Conservation (phyloP, 2,888 invertebrate species). For the Epirrhoe tristata region DNA sequence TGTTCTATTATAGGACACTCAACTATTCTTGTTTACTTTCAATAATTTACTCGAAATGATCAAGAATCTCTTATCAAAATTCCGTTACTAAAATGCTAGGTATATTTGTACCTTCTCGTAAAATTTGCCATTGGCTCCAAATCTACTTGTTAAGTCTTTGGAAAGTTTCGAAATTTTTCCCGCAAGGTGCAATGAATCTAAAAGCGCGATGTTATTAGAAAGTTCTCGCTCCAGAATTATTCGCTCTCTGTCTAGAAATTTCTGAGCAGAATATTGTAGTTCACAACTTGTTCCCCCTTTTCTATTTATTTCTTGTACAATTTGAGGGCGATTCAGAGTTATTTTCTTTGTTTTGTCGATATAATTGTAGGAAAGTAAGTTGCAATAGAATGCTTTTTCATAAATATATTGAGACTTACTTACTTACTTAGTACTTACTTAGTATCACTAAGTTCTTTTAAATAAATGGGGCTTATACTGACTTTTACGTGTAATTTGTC, state of each 20-base stretch:
- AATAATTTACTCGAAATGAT: too few relatives aligned
- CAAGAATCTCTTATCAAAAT: too few relatives aligned
- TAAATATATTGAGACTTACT: background rate
- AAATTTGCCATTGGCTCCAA: conserved; percentile 1
- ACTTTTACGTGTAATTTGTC: too few relatives aligned
- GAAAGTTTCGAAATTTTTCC: conserved; percentile 70
- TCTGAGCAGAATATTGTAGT: conserved; percentile 58
- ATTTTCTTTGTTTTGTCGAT: background rate
- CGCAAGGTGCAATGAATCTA: conserved; percentile 78
- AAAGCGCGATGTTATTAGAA: conserved; percentile 72
- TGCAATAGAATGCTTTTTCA: background rate
- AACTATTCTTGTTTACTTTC: too few relatives aligned
- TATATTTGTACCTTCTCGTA: background rate
- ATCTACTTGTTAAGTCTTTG: conserved; percentile 48
- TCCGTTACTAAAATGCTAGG: too few relatives aligned
- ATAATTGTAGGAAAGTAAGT: background rate
- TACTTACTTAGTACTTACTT: too few relatives aligned
- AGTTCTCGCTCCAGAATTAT: conserved; percentile 71
- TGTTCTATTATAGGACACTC: too few relatives aligned
- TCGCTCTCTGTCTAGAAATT: conserved; percentile 56
- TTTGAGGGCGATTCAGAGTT: conserved; percentile 3
- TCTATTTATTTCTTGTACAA: conserved; percentile 4
- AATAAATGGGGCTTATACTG: too few relatives aligned
- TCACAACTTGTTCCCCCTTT: conserved; percentile 51
- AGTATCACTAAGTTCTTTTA: too few relatives aligned